phyloP scores from a whole-genome alignment of 2,797 vertebrate species.

The Anisognathus igniventris region DNA sequence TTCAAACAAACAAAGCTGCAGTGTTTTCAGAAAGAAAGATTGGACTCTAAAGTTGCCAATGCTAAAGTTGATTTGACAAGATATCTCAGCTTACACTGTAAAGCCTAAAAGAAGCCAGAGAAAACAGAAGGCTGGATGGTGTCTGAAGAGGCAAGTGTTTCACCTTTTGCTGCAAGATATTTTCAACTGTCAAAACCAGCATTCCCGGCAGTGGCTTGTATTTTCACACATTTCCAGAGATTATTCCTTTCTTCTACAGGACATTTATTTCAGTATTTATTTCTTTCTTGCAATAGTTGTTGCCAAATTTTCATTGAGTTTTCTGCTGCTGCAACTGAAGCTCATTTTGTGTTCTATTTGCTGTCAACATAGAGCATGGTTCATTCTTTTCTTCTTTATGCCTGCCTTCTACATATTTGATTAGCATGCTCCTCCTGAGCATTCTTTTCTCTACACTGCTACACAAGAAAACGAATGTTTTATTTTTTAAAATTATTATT shows the following conservation, averaged over 20 bases:
- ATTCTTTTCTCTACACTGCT: not conserved
- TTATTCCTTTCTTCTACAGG: not conserved
- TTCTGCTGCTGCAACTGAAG: not conserved
- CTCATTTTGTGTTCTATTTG: not conserved
- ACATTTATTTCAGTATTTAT: not conserved
- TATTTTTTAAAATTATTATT: not conserved
- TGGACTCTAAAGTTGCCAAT: not conserved
- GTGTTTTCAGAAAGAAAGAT: not conserved
- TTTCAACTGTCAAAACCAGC: not conserved
- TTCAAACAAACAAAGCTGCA: not conserved
- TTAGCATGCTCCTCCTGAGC: not conserved
- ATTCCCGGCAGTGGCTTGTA: not conserved
- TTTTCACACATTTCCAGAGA: not conserved
- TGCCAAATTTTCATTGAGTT: not conserved
- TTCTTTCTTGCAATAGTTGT: not conserved
- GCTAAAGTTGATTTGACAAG: not conserved
- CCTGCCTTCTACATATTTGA: not conserved
- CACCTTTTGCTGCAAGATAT: not conserved
- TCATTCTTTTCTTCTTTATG: not conserved
- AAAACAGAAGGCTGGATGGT: not conserved
- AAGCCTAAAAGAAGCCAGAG: not conserved
- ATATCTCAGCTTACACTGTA: not conserved
- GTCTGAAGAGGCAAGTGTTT: not conserved
- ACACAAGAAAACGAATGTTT: rapidly evolving
- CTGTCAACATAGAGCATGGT: rapidly evolving